phyloP scores from a whole-genome alignment of 2,888 invertebrate species.

The Incurvaria masculella region DNA sequence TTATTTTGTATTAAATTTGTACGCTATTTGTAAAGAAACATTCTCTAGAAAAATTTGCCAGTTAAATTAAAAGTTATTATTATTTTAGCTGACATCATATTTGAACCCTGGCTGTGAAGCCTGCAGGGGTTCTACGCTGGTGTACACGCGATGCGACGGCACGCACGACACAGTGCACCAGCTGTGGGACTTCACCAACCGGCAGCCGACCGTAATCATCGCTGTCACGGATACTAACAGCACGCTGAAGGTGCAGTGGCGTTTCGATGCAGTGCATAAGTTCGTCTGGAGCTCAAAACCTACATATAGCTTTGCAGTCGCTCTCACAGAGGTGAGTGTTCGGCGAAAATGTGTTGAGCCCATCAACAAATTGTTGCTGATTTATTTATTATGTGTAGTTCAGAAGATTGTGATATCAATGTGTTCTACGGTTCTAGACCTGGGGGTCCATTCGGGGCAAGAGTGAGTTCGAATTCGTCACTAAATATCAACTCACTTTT shows the following conservation, averaged over 20 bases:
- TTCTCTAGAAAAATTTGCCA: too few species aligned
- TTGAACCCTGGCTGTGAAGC: constrained; percentile 35
- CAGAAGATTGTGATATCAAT: too few species aligned
- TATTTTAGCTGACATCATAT: constrained; percentile 31
- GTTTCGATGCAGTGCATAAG: constrained; percentile 24
- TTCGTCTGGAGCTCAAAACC: constrained; percentile 44
- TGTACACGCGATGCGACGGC: constrained; percentile 57
- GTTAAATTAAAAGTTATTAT: constrained; percentile 1
- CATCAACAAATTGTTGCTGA: too few species aligned
- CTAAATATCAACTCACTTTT: too few species aligned
- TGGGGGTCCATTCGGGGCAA: too few species aligned
- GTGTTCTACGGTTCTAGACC: too few species aligned
- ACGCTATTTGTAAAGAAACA: too few species aligned
- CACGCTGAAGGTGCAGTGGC: constrained; percentile 50
- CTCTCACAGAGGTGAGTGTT: constrained; percentile 60
- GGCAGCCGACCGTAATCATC: constrained; percentile 56
- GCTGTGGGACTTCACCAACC: constrained; percentile 61
- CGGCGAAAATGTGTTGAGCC: too few species aligned
- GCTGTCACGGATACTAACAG: constrained; percentile 46
- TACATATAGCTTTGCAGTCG: constrained; percentile 56
- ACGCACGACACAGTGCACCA: constrained; percentile 60
- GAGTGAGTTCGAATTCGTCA: too few species aligned
- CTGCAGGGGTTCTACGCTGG: constrained; percentile 33
- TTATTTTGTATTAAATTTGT: too few species aligned
- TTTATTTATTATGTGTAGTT: too few species aligned